Conservation (phyloP, 2,888 invertebrate genomes). For the Drosophila trichaetosa region DNA sequence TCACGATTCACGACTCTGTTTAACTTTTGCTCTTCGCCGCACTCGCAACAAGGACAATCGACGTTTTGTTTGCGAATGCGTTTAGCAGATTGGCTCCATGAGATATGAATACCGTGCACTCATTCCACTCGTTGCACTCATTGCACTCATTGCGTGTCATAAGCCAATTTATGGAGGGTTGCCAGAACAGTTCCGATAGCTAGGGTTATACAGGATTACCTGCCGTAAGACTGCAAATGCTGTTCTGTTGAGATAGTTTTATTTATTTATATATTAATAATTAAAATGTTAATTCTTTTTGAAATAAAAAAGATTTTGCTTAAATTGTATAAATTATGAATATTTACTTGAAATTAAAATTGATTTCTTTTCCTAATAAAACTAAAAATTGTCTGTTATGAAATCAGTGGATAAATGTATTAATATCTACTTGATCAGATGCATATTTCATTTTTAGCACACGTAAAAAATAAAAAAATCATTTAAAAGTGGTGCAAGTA, state of each 20-base stretch:
- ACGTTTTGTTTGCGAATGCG: constrained; percentile 64
- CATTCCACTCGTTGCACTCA: neutral
- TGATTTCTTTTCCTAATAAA: neutral
- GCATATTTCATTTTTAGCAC: too few species aligned
- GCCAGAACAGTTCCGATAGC: neutral
- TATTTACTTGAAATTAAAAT: neutral
- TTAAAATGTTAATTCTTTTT: neutral
- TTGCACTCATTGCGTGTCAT: constrained; percentile 2
- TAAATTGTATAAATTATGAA: neutral
- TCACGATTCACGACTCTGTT: constrained; percentile 33
- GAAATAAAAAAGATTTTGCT: neutral
- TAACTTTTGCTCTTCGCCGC: constrained; percentile 51
- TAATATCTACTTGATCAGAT: neutral
- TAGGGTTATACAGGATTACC: neutral
- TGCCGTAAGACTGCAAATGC: neutral
- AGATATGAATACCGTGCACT: constrained; percentile 27
- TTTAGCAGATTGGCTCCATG: constrained; percentile 61
- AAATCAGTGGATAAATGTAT: neutral
- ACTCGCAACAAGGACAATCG: constrained; percentile 25
- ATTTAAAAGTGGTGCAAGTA: neutral
- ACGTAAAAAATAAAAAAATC: neutral
- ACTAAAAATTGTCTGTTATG: too few species aligned
- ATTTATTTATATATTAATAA: neutral
- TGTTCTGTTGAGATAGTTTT: neutral
- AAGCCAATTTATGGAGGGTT: constrained; percentile 1